Conservation (phyloP, 2,797 vertebrate genomes). For the Gadopsis marmoratus region DNA sequence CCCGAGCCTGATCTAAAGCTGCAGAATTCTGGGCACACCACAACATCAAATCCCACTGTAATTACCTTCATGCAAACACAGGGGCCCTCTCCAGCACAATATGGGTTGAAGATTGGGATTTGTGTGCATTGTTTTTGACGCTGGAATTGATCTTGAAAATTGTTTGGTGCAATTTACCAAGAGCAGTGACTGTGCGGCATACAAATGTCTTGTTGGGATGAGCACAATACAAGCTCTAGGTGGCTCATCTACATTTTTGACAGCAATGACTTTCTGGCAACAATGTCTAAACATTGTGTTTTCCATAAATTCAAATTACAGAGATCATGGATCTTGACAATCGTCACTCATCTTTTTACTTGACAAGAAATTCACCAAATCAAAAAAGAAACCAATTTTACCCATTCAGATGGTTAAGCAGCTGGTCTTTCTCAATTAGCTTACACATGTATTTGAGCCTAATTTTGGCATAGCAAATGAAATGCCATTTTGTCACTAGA, state of each 20-base stretch:
- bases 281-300: conserved; percentile 53
- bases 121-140: conserved; percentile 82
- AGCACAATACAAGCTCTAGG: conserved; percentile 52
- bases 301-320: conserved; percentile 59
- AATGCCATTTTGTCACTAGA: conserved; percentile 77
- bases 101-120: conserved; percentile 85
- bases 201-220: conserved; percentile 67
- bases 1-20: conserved; percentile 86
- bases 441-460: conserved; percentile 76
- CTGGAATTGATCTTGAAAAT: conserved; percentile 86
- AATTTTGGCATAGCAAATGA: conserved; percentile 73
- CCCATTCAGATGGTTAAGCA: conserved; percentile 70
- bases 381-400: conserved; percentile 74
- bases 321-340: conserved; percentile 68
- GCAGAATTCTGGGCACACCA: conserved; percentile 86
- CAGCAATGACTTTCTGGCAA: conserved; percentile 56
- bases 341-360: conserved; percentile 66
- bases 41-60: conserved; percentile 89
- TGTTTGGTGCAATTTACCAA: conserved; percentile 85
- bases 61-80: conserved; percentile 89
- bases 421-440: conserved; percentile 76
- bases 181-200: conserved; percentile 62
- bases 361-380: conserved; percentile 67
- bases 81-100: conserved; percentile 81
- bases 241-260: conserved; percentile 70